Conservation (phyloP, 2,113 vertebrate genomes). For the Thunnus maccoyii region DNA sequence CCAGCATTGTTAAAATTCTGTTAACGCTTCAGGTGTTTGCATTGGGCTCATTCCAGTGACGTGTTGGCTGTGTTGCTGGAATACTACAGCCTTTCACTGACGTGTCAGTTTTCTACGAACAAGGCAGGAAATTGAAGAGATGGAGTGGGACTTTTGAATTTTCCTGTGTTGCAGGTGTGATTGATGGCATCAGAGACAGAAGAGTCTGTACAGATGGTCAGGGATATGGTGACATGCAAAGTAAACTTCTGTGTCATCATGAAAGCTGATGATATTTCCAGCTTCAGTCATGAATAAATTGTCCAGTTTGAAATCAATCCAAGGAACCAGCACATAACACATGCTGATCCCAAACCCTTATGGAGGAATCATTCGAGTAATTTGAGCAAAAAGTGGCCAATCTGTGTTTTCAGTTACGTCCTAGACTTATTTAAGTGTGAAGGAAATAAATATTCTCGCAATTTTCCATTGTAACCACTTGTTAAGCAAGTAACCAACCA, state of each 20-base stretch:
- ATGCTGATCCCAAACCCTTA: slow-evolving; percentile 4
- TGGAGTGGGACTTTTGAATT: background rate
- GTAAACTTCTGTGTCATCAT: background rate
- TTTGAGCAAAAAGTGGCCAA: background rate
- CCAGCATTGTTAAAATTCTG: background rate
- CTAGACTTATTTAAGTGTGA: background rate
- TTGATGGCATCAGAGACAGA: background rate
- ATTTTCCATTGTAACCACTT: background rate
- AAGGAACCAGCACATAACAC: slow-evolving; percentile 2
- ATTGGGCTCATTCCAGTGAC: background rate
- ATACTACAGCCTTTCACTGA: background rate
- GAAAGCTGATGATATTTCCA: background rate
- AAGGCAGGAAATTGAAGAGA: background rate
- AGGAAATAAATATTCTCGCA: background rate
- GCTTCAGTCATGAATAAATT: background rate
- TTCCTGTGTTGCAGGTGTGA: background rate
- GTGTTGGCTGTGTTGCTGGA: background rate
- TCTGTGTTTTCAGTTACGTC: background rate
- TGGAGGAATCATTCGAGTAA: background rate
- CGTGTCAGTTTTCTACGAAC: background rate
- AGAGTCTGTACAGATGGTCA: background rate
- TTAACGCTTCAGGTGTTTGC: slow-evolving; percentile 7
- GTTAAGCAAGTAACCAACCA: background rate
- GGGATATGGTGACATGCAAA: no score
- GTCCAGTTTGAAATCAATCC: background rate